Evolutionary conservation across 2,113 vertebrate genomes (phyloP).

Genomic region (Tautogolabrus adspersus): DNA sequence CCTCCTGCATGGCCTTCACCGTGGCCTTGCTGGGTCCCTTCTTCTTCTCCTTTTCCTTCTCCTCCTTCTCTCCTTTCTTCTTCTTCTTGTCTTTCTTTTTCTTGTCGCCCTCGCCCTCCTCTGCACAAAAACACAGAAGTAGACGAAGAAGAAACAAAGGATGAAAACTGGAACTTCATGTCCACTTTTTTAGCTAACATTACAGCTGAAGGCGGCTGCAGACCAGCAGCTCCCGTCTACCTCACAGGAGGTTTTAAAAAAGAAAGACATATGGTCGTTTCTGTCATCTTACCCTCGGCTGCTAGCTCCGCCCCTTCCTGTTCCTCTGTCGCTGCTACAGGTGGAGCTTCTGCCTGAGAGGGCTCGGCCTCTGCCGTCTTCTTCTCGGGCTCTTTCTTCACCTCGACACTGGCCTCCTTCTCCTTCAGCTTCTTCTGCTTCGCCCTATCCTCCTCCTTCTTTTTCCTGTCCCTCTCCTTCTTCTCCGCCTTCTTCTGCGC

Average conservation of each 20-base stretch:
- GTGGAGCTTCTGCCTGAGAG: constrained; percentile 22
- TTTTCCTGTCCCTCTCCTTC: constrained; percentile 95
- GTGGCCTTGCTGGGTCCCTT: constrained; percentile 97
- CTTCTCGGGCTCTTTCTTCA: constrained; percentile 57
- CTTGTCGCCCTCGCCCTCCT: constrained; percentile 92
- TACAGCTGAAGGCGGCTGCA: no score
- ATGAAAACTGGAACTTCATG: no score
- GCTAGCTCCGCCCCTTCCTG: constrained; percentile 81
- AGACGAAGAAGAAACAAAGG: not conserved
- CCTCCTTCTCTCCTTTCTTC: constrained; percentile 87
- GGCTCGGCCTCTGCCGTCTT: constrained; percentile 60
- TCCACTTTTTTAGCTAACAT: no score
- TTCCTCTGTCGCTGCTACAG: constrained; percentile 76
- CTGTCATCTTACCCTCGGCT: constrained; percentile 84
- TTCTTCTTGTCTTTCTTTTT: constrained; percentile 99
- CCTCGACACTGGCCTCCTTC: constrained; percentile 63
- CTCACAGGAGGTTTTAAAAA: no score
- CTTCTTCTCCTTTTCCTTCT: constrained; percentile 96
- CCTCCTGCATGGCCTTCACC: constrained; percentile 98
- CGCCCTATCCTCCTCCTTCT: constrained; percentile 89
- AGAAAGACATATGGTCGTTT: not conserved
- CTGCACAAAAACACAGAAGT: constrained; percentile 36
- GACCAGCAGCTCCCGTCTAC: no score
- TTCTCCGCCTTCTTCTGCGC: constrained; percentile 99
- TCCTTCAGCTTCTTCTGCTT: constrained; percentile 84